Evolutionary conservation across 2,888 invertebrate species (phyloP), one percentile per base, ranked within the genome.

Genomic region (Leptura quadrifasciata): DNA sequence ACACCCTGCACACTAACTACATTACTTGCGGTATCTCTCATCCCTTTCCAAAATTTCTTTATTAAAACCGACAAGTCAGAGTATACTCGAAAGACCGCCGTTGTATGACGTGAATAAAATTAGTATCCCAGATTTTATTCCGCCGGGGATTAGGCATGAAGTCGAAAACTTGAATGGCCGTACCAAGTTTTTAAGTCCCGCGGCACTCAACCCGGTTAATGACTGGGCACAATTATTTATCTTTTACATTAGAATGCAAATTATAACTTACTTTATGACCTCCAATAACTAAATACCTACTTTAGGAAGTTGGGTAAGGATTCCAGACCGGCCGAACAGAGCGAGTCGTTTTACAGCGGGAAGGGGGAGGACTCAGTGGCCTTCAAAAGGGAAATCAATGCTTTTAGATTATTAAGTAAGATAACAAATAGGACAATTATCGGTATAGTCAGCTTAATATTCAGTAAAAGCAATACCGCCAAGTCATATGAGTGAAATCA

Each of bases 171-270:
- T 21, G 21, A 20, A 15, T 55, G 10, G 1, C 10, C 20, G 15
- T 18, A 57, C 9, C 21, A 21, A 21, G 55, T 20, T 60, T 27
- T 60, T 60, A 27, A 31, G 31, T 24, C 27, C 27, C 31, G n/a
- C 10, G 27, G 27, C 60, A 15, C 27, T 5, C 21, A 47, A 5
- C 47, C 47, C 47, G n/a, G 3, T 47, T 39, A 47, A 47, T 47
- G 15, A 47, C 47, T n/a, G 47, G 47, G n/a, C 47, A n/a, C 27
- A 72, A 67, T 77, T 72, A 75, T 77, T 77, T 73, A 70, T 73
- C 54, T 54, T 73, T 75, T 70, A n/a, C 65, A 77, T 75, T 77
- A 75, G 69, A 77, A 77, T 77, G 72, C 72, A 72, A 77, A 77
- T 77, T 75, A 73, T 60, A 72, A 72, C 57, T 58, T 72, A 35